Base-by-base conservation (phyloP, 2,113 vertebrate genomes). In the Lycaon pictus region DNA sequence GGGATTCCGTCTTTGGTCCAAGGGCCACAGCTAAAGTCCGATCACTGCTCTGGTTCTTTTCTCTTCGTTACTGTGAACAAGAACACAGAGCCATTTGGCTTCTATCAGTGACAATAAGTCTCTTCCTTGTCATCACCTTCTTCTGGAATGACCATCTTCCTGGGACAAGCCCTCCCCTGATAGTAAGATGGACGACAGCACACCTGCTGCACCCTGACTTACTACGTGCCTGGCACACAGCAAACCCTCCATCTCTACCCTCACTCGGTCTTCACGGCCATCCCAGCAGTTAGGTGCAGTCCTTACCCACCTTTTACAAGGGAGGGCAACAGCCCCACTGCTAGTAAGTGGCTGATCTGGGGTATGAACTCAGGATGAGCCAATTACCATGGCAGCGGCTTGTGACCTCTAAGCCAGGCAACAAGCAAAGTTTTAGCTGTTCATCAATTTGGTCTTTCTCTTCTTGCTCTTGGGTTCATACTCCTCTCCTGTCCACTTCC, bases 201-300 rank as follows among this genome's bases (percentile, higher is more conserved):
- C 43, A 76, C 10, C 43, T 3, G 0, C 58, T 10, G 15, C 32
- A 6, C 1, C 1, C 2, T 19, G 60, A 53, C 29, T 19, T 9
- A 11, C 9, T 6, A 0, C 6, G 23, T 35, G 51, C 55, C 3
- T 3, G 16, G 37, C 16, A 48, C 62, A 25, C 11, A 22, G 63
- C 20, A 27, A 48, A 53, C 25, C 51, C 15, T 53, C 7, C 19
- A 2, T 2, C 43, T 56, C 0, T 0, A 27, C 56, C 11, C 63
- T 56, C 35, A 3, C 82, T 76, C 17, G 1, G 8, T 56, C 79
- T 63, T 88, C 74, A 62, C 19, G 29, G 3, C 43, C 12, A 25
- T 51, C 79, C 43, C 17, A 0, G 17, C 15, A 9, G 4, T 25
- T 13, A 84, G 25, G 25, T 35, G 8, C 23, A 43, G 3, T 67